Base-by-base conservation (phyloP, 2,888 invertebrate species). In the Xylota sylvarum region DNA sequence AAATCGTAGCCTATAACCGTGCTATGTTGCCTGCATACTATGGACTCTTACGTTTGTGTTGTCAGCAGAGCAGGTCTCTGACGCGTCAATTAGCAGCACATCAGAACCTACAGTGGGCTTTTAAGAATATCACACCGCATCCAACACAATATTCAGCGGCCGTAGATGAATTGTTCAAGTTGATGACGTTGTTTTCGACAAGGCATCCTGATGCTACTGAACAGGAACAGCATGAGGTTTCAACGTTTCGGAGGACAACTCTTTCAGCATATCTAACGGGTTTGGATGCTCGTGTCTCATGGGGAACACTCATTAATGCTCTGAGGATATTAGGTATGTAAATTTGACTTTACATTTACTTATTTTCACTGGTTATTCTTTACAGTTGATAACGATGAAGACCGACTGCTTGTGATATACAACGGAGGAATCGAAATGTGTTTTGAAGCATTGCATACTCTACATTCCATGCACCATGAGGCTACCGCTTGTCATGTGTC, bases 21-120 rank as follows among this genome's bases (percentile, higher is more conserved):
- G 96, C 96, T 23, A 98, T 98, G 97, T 93, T 98, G 90, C 98
- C 98, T 1, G 97, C 98, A 9, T 97, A 97, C 93, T 97, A 97
- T 91, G 97, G 98, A 52, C 93, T 98, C 78, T 93, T 98, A 89
- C 94, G 98, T 87, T 94, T 98, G 92, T 98, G 97, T 93, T 98
- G 98, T 91, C 96, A 97, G 88, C 96, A 97, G 89, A 98, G 98
- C 5, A 94, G 96, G 56, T 93, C 95, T 27, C 97, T 98, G 92
- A 97, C 98, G 5, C 94, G 97, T 70, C 95, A 97, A 90, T 94
- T 98, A 74, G 97, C 98, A 0, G 96, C 96, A 88, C 98, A 98
- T 93, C 98, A 98, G 93, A 98, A 98, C 93, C 95, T 98, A 52
- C 97, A 97, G 91, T 98, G 98, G 98, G 98, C 98, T 30, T 98